phyloP scores from a whole-genome alignment of 2,797 vertebrate genomes.

The Thunnus albacares region DNA sequence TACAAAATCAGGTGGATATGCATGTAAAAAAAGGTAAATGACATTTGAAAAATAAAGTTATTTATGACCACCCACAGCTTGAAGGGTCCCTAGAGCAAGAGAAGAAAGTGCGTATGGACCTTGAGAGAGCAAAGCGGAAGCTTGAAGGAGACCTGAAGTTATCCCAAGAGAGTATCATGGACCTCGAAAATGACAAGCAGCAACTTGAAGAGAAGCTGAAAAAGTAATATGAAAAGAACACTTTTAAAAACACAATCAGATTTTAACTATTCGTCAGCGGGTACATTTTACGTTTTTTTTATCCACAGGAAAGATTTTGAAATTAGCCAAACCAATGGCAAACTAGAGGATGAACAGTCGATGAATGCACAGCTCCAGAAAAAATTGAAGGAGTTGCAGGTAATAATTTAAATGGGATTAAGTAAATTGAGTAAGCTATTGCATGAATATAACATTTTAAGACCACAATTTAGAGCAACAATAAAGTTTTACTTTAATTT shows the following conservation, averaged over 20 bases:
- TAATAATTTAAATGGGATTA: slow-evolving; percentile 41
- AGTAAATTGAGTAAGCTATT: slow-evolving; percentile 46
- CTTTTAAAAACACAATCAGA: not conserved
- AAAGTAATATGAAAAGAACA: slow-evolving; percentile 43
- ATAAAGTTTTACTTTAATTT: not conserved
- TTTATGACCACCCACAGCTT: slow-evolving; percentile 79
- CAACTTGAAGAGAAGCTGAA: slow-evolving; percentile 90
- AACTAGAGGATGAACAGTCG: slow-evolving; percentile 90
- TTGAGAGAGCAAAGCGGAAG: slow-evolving; percentile 91
- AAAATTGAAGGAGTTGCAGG: slow-evolving; percentile 91
- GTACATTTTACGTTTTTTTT: not conserved
- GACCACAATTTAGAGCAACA: not conserved
- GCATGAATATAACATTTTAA: not conserved
- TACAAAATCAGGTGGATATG: not conserved
- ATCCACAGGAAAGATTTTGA: slow-evolving; percentile 89
- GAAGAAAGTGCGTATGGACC: slow-evolving; percentile 92
- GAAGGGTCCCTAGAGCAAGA: slow-evolving; percentile 93
- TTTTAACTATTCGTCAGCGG: not conserved
- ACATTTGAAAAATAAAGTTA: slow-evolving; percentile 23
- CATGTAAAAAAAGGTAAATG: not conserved
- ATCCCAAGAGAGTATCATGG: slow-evolving; percentile 91
- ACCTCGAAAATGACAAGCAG: slow-evolving; percentile 90
- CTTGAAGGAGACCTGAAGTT: slow-evolving; percentile 91
- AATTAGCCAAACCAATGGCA: slow-evolving; percentile 83
- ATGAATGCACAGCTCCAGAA: slow-evolving; percentile 88